phyloP scores from a whole-genome alignment of 1,140 invertebrate genomes.

The Drosophila pseudoobscura region DNA sequence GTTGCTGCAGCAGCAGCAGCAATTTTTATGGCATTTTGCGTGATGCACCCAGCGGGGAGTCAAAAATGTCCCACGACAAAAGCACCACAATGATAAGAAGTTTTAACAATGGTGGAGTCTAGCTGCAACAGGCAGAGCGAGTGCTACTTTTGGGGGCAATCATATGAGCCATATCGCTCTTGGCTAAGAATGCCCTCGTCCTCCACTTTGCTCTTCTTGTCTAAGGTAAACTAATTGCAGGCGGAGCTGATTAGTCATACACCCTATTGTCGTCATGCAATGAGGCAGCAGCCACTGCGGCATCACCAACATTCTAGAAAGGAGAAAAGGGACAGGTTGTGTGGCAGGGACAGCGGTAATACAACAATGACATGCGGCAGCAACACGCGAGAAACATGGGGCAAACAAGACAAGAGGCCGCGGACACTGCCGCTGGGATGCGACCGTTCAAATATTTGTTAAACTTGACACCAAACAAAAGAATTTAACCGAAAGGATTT shows the following conservation, averaged over 20 bases:
- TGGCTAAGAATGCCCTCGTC: too few species aligned
- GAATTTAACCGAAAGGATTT: conserved; percentile 82
- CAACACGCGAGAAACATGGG: conserved; percentile 63
- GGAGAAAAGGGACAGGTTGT: not conserved
- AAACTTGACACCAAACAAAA: conserved; percentile 83
- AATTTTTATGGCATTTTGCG: conserved; percentile 70
- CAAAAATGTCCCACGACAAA: conserved; percentile 67
- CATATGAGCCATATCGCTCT: too few species aligned
- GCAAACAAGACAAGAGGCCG: conserved; percentile 73
- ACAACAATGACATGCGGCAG: conserved; percentile 58
- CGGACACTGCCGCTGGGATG: conserved; percentile 8
- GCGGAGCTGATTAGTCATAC: conserved; percentile 71
- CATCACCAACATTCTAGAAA: not conserved
- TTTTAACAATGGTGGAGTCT: conserved; percentile 51
- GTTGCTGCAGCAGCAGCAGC: conserved; percentile 19
- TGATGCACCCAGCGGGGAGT: conserved; percentile 64
- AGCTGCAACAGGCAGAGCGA: not conserved
- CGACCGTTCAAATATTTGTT: conserved; percentile 72
- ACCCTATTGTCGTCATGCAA: conserved; percentile 43
- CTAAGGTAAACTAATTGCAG: conserved; percentile 70
- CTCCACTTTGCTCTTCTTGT: not conserved
- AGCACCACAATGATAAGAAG: conserved; percentile 52
- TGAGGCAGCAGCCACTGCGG: conserved; percentile 9
- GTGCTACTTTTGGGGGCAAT: too few species aligned
- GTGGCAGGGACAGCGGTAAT: too few species aligned